Base-by-base conservation (phyloP, 53 echinoderm and acorn worm genomes). In the Henricia sp. region DNA sequence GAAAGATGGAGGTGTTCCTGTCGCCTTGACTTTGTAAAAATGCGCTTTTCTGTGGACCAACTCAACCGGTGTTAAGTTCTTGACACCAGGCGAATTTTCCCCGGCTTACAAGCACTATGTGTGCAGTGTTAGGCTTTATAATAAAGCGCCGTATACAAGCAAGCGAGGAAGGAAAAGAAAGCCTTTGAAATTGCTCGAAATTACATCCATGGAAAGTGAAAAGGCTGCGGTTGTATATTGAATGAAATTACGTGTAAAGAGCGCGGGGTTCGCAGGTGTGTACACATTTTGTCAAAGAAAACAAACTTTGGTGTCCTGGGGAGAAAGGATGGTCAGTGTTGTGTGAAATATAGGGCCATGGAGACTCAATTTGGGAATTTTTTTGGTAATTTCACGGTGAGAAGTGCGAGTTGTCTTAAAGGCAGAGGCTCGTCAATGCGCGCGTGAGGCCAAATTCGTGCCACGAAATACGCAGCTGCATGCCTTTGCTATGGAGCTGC, bases 261-360 rank as follows among this genome's bases (percentile, higher is more conserved):
- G 64, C 50, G 46, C 32, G 30, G n/a, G 64, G 63, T 34, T 80
- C 25, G 80, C 80, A 80, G 80, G 80, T 80, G 80, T 80, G 80
- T 80, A 80, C 80, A 80, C 80, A 80, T 36, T 80, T 80, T 80
- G 80, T 80, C 80, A 80, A 80, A 80, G 80, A 80, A 80, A 80
- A 80, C 80, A 80, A 80, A 80, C 80, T 80, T 80, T 80, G 34
- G 43, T 46, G 60, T 57, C 64, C 44, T 80, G 80, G 80, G n/a
- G 65, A 80, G 64, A 80, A 80, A 50, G 19, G 80, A 80, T 80
- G 80, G 20, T 44, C 65, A 64, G 80, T 21, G 34, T 34, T 2
- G 46, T 29, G n/a, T 23, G 38, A 60, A 20, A 24, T 64, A 33
- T 13, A 16, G 59, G 63, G 17, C 29, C 62, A 43, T 2, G 21